phyloP scores from a whole-genome alignment of 2,888 invertebrate genomes.

The Eupithecia exiguata region DNA sequence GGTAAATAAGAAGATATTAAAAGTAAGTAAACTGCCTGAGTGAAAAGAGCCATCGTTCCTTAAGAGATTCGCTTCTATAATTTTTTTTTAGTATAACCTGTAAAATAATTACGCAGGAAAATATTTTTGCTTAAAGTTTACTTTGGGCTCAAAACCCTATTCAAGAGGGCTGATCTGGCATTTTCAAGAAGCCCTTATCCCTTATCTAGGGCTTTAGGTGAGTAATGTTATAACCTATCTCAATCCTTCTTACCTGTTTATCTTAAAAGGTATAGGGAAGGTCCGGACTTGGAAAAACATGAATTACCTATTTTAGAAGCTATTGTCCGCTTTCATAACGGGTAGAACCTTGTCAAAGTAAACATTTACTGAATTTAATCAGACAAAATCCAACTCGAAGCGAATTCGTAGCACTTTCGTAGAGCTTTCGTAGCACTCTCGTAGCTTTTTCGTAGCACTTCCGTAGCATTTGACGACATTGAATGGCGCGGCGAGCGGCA shows the following conservation, averaged over 20 bases:
- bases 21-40: too few relatives aligned
- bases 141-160: not conserved
- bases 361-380: too few relatives aligned
- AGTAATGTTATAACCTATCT: slow-evolving; percentile 18
- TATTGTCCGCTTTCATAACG: not conserved
- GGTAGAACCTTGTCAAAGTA: not conserved
- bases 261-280: not conserved
- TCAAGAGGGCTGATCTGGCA: slow-evolving; percentile 16
- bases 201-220: not conserved
- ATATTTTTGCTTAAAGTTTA: slow-evolving; percentile 15
- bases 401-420: not conserved
- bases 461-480: too few relatives aligned
- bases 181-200: slow-evolving; percentile 11
- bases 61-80: slow-evolving; percentile 5
- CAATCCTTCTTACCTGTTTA: not conserved
- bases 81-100: not conserved
- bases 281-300: not conserved
- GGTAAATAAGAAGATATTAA: too few relatives aligned
- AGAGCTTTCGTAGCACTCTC: not conserved
- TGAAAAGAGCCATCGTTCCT: too few relatives aligned
- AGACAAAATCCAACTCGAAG: not conserved
- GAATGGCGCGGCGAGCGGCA: too few relatives aligned
- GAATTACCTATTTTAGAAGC: not conserved
- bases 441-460: too few relatives aligned
- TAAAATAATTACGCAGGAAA: slow-evolving; percentile 8